phyloP scores from a whole-genome alignment of 2,797 vertebrate species.

The Rhinogobio ventralis region DNA sequence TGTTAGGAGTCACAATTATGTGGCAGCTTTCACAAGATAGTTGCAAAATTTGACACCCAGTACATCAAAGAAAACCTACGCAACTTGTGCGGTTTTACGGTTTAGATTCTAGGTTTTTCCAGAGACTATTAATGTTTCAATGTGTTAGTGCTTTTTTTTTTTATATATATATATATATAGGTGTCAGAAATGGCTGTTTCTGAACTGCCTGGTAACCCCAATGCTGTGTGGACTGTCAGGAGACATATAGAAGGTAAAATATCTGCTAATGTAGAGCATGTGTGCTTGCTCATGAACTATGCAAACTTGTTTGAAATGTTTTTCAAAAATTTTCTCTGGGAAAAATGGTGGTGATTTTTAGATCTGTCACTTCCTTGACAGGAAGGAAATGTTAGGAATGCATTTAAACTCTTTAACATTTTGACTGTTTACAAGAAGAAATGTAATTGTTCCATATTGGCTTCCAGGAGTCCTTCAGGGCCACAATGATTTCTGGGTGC shows the following conservation, averaged over 20 bases:
- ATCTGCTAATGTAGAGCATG: not conserved
- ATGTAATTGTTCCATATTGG: not conserved
- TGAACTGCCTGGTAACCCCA: conserved; percentile 98
- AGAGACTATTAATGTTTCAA: not conserved
- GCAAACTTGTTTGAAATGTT: not conserved
- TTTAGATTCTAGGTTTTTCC: not conserved
- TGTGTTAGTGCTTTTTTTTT: conserved; percentile 6
- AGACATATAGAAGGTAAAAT: conserved; percentile 93
- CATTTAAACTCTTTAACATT: not conserved
- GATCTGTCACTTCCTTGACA: not conserved
- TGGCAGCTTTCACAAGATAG: not conserved
- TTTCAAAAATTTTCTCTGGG: conserved; percentile 37
- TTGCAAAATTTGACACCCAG: not conserved
- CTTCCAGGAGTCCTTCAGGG: not conserved
- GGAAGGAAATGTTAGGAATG: not conserved
- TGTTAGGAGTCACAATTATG: not conserved
- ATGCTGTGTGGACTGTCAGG: conserved; percentile 99
- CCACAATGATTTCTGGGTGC: not conserved
- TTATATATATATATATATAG: too few relatives aligned
- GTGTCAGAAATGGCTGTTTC: conserved; percentile 99
- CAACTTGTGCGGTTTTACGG: conserved; percentile 2
- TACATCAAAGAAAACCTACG: not conserved
- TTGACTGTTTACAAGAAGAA: not conserved
- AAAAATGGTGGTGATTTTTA: not conserved
- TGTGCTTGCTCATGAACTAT: not conserved